These are phyloP conservation scores for Vulpes vulpes DNA, from an alignment of 2,113 vertebrate genomes.

Conservation along the genomic window DNA sequence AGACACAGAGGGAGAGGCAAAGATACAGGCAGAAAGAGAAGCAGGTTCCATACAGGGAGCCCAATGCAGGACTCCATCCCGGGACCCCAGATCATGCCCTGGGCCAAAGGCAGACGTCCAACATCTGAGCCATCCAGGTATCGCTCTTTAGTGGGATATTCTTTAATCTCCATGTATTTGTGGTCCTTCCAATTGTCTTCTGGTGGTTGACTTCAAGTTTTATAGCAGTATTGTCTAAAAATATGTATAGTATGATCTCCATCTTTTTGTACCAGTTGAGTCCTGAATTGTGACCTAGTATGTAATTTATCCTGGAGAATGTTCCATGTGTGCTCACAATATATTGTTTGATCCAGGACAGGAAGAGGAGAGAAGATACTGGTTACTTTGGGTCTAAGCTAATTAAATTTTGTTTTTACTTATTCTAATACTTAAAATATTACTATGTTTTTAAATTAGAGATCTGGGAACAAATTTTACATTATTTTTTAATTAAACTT, in stretches of 20 bases:
- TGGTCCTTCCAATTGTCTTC: neutral
- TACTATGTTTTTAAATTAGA: neutral
- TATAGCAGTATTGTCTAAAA: neutral
- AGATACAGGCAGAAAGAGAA: too few species aligned
- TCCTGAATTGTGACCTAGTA: neutral
- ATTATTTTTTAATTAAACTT: neutral
- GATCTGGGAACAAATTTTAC: neutral
- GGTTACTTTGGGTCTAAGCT: neutral
- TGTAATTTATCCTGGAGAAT: neutral
- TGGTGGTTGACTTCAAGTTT: neutral
- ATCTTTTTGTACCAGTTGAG: neutral
- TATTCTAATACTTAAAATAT: neutral
- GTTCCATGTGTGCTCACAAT: neutral
- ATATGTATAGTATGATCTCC: neutral
- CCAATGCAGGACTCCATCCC: too few species aligned
- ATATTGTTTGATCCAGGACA: neutral
- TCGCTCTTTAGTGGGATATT: neutral
- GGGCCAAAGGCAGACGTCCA: too few species aligned
- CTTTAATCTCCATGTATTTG: neutral
- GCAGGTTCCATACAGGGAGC: too few species aligned
- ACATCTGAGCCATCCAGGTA: too few species aligned
- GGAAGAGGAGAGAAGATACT: neutral
- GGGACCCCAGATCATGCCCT: too few species aligned
- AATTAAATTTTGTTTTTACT: neutral
- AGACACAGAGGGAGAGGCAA: too few species aligned